These are phyloP conservation scores for Hipparchia semele DNA, from an alignment of 2,888 invertebrate species.

Conservation along the genomic window DNA sequence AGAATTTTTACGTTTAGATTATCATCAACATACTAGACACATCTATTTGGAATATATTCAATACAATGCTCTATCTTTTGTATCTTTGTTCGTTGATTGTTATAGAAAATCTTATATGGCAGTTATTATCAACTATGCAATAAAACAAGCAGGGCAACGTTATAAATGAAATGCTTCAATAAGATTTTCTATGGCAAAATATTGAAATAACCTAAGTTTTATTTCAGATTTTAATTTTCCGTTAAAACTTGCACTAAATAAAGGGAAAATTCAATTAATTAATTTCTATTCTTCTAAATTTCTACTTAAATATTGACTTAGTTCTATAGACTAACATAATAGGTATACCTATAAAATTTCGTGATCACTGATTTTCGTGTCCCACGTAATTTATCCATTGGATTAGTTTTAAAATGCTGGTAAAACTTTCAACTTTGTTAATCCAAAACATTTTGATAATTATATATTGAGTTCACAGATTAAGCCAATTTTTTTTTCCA, in stretches of 20 bases:
- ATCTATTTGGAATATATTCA: not conserved
- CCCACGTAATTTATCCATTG: slow-evolving; percentile 1
- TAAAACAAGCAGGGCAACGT: not conserved
- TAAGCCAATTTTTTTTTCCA: slow-evolving; percentile 4
- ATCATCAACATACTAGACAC: not conserved
- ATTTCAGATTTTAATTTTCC: slow-evolving; percentile 5
- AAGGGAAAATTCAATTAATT: not conserved
- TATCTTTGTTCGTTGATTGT: slow-evolving; percentile 6
- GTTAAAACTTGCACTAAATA: slow-evolving; percentile 1
- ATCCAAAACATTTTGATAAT: too few species aligned
- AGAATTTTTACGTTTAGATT: not conserved
- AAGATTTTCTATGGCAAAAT: slow-evolving; percentile 8
- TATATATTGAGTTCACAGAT: too few species aligned
- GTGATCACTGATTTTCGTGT: not conserved
- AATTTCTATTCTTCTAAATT: not conserved
- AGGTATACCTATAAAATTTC: too few species aligned
- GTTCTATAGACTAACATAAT: not conserved
- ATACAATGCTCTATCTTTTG: not conserved
- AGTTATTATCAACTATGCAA: not conserved
- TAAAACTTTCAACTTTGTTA: too few species aligned
- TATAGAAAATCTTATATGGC: slow-evolving; percentile 8
- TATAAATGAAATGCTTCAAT: not conserved
- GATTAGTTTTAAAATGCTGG: not conserved
- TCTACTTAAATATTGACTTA: not conserved
- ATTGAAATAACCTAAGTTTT: not conserved